Conservation (phyloP, 1,140 invertebrate species). For the Bombus pascuorum region DNA sequence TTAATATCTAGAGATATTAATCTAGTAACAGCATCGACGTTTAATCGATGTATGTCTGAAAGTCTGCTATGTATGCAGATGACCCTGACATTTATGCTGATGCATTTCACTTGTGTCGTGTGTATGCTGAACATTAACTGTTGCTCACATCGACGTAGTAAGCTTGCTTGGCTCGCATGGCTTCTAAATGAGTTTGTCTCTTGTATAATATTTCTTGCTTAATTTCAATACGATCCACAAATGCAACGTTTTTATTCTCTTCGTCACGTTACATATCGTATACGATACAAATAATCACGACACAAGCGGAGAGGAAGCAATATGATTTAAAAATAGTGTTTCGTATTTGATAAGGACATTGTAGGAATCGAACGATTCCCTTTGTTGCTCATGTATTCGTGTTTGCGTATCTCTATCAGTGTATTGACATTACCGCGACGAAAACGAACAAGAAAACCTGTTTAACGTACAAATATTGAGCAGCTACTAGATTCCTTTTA, state of each 20-base stretch:
- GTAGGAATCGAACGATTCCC: neutral
- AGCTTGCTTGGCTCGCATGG: neutral
- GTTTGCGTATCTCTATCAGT: slow-evolving; percentile 33
- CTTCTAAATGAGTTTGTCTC: neutral
- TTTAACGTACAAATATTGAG: slow-evolving; percentile 63
- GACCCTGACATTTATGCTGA: slow-evolving; percentile 78
- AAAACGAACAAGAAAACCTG: slow-evolving; percentile 50
- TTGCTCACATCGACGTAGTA: slow-evolving; percentile 57
- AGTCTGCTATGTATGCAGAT: slow-evolving; percentile 59
- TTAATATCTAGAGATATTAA: slow-evolving; percentile 36
- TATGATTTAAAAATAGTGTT: neutral
- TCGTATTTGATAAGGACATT: neutral
- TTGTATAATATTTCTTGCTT: neutral
- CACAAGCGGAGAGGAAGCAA: neutral
- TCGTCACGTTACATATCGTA: neutral
- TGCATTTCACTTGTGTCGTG: slow-evolving; percentile 71
- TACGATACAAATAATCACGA: neutral
- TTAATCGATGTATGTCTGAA: slow-evolving; percentile 74
- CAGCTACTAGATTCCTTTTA: slow-evolving; percentile 37
- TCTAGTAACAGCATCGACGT: slow-evolving; percentile 65
- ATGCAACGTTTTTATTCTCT: neutral
- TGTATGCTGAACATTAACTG: slow-evolving; percentile 62
- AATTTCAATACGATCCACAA: neutral
- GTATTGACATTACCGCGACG: slow-evolving; percentile 35
- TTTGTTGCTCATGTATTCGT: neutral